A percentile compares a stretch with the other conserved stretches of the same genome.
These are phyloP conservation scores for Ornithorhynchus anatinus DNA, from an alignment of 2,113 vertebrate species.

Conservation along the genomic window DNA sequence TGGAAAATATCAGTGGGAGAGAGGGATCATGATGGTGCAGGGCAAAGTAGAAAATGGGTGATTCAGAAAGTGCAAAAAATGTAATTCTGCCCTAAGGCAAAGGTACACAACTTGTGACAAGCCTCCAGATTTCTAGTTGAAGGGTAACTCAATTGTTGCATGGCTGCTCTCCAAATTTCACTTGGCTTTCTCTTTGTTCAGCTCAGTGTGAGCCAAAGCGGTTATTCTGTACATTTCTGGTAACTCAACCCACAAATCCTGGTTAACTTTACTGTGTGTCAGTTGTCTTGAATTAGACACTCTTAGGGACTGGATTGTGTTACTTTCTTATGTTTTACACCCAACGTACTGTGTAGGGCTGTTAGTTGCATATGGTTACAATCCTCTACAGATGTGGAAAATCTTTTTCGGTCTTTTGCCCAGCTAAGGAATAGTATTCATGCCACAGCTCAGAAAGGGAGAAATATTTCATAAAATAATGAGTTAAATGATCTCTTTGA, in stretches of 20 bases:
- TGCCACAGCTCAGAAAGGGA: background rate
- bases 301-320: constrained; percentile 30
- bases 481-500: background rate
- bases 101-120: background rate
- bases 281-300: constrained; percentile 10
- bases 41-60: background rate
- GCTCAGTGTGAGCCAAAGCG: background rate
- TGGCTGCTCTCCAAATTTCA: no score
- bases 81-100: background rate
- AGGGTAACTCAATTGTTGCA: background rate
- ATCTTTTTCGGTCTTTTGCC: constrained; percentile 12
- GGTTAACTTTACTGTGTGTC: constrained; percentile 25
- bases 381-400: constrained; percentile 35
- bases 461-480: background rate
- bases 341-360: background rate
- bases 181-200: background rate
- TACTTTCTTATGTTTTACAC: constrained; percentile 37
- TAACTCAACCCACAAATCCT: constrained; percentile 26
- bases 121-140: background rate
- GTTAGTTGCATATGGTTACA: constrained; percentile 25
- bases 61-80: background rate
- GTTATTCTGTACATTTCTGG: background rate
- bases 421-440: background rate
- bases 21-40: no score
- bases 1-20: no score